These are phyloP conservation scores for Cremastinae sp. DNA, from an alignment of 2,888 invertebrate genomes.

Conservation along the genomic window DNA sequence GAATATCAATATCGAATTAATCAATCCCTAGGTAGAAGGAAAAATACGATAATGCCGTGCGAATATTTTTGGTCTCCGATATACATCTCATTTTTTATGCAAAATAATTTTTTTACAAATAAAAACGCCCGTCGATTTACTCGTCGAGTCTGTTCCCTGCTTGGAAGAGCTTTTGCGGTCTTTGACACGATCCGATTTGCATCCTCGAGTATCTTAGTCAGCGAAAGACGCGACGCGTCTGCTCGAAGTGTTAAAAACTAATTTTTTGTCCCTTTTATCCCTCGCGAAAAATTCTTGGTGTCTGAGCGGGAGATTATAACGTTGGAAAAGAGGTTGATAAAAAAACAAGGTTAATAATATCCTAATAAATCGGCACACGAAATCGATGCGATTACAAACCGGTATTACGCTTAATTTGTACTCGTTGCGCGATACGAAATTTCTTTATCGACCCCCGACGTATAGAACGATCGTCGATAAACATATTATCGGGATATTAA, in stretches of 20 bases:
- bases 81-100: not conserved
- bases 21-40: too few relatives aligned
- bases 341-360: too few relatives aligned
- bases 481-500: conserved; percentile 9
- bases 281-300: conserved; percentile 61
- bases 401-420: conserved; percentile 1
- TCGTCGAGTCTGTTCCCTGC: too few relatives aligned
- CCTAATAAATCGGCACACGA: not conserved
- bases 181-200: conserved; percentile 69
- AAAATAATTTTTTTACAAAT: not conserved
- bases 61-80: not conserved
- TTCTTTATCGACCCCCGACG: not conserved
- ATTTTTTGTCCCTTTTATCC: not conserved
- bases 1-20: not conserved
- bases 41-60: not conserved
- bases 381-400: conserved; percentile 15
- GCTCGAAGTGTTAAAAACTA: conserved; percentile 63
- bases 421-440: not conserved
- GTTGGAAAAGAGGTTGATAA: too few relatives aligned
- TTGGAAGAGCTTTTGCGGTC: conserved; percentile 37
- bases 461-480: conserved; percentile 14
- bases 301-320: conserved; percentile 16
- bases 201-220: conserved; percentile 74
- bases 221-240: conserved; percentile 58
- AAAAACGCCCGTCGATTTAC: too few relatives aligned